Percentiles rank a stretch among this genome's conserved stretches.
Conservation (phyloP, 2,888 invertebrate species). For the Subacronicta megacephala region DNA sequence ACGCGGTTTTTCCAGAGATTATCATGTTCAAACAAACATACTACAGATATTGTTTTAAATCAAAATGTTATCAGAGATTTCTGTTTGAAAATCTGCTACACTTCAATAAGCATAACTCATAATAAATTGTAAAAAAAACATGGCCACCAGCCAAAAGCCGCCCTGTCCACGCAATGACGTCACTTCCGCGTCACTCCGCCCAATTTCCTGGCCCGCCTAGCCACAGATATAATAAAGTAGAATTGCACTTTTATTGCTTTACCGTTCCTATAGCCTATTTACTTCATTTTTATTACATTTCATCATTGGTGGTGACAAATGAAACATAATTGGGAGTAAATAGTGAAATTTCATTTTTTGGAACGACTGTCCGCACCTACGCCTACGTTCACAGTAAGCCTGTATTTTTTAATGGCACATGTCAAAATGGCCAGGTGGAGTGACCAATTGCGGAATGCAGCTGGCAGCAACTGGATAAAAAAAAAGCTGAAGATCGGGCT, state of each 20-base stretch:
- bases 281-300: constrained; percentile 55
- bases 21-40: too few relatives aligned
- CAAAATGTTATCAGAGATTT: too few relatives aligned
- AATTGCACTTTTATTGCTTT: constrained; percentile 62
- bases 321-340: constrained; percentile 25
- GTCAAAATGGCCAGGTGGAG: too few relatives aligned
- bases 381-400: too few relatives aligned
- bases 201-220: constrained; percentile 58
- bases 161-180: constrained; percentile 50
- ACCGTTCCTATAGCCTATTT: constrained; percentile 47
- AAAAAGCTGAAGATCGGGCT: too few relatives aligned
- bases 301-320: constrained; percentile 30
- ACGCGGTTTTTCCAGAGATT: too few relatives aligned
- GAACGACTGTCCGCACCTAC: neutral
- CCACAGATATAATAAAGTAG: constrained; percentile 55
- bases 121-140: neutral
- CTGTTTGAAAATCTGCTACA: too few relatives aligned
- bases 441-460: too few relatives aligned
- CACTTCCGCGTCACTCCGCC: constrained; percentile 35
- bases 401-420: too few relatives aligned
- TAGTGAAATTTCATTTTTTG: constrained; percentile 21
- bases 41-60: too few relatives aligned
- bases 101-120: neutral
- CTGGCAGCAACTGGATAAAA: too few relatives aligned
- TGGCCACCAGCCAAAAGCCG: neutral